phyloP scores from a whole-genome alignment of 23 tunicate species.

The Styela clava region DNA sequence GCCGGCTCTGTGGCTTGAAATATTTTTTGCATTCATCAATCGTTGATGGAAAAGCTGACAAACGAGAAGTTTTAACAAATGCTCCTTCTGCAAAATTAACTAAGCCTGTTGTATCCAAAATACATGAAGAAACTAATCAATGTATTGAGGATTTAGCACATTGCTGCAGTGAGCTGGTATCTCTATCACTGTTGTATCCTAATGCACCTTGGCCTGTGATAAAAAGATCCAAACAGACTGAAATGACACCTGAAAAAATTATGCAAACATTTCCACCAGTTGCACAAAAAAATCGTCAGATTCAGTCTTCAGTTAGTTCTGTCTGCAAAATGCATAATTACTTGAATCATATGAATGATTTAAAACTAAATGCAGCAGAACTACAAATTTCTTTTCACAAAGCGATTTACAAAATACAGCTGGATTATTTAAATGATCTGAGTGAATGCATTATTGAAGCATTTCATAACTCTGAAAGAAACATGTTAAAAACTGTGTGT shows the following conservation, averaged over 20 bases:
- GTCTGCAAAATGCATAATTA: slow-evolving; percentile 73
- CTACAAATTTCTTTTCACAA: slow-evolving; percentile 17
- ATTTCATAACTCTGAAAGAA: slow-evolving; percentile 44
- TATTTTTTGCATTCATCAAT: not conserved
- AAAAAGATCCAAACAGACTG: slow-evolving; percentile 39
- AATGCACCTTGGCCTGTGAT: slow-evolving; percentile 78
- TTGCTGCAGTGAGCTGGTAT: slow-evolving; percentile 63
- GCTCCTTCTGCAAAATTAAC: slow-evolving; percentile 10
- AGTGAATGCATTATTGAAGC: slow-evolving; percentile 27
- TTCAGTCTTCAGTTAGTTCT: slow-evolving; percentile 8
- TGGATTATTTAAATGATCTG: slow-evolving; percentile 43
- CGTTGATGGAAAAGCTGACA: not conserved
- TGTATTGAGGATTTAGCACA: slow-evolving; percentile 43
- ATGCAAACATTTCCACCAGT: slow-evolving; percentile 26
- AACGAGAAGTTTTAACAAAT: not conserved
- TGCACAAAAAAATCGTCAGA: slow-evolving; percentile 24
- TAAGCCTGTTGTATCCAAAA: slow-evolving; percentile 21
- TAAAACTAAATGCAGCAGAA: slow-evolving; percentile 31
- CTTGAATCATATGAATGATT: slow-evolving; percentile 31
- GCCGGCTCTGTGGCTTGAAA: slow-evolving; percentile 20
- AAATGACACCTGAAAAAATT: slow-evolving; percentile 35
- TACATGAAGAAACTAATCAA: slow-evolving; percentile 2
- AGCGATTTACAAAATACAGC: slow-evolving; percentile 23
- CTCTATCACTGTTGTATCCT: slow-evolving; percentile 75
- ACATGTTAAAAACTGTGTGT: slow-evolving; percentile 12